These are phyloP conservation scores for Chrysotoxum bicinctum DNA, from an alignment of 2,888 invertebrate genomes.

Conservation along the genomic window DNA sequence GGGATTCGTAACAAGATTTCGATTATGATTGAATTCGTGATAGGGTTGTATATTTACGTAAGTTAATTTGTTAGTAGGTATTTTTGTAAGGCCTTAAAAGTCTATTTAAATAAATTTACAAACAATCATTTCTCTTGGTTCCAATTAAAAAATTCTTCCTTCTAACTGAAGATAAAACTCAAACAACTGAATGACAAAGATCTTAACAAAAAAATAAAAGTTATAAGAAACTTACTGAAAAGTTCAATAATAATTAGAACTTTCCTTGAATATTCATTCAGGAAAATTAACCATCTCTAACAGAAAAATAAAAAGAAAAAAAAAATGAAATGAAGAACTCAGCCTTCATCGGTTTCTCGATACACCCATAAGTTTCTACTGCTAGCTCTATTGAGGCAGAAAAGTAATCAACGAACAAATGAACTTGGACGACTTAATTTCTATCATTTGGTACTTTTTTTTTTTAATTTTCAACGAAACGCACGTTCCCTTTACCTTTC, in stretches of 20 bases:
- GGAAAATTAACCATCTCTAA: not conserved
- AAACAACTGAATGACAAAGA: not conserved
- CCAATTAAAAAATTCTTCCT: not conserved
- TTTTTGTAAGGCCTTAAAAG: too few species aligned
- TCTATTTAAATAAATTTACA: not conserved
- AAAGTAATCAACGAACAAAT: conserved; percentile 61
- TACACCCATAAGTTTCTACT: not conserved
- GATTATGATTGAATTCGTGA: too few species aligned
- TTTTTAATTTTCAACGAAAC: not conserved
- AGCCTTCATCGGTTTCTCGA: not conserved
- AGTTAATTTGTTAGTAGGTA: too few species aligned
- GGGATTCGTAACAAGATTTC: too few species aligned
- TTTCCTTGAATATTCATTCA: not conserved
- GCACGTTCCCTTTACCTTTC: conserved; percentile 17
- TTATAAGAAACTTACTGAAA: not conserved
- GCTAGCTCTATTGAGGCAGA: not conserved
- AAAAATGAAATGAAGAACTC: not conserved
- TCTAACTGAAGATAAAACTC: not conserved
- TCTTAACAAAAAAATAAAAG: not conserved
- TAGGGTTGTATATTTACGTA: too few species aligned
- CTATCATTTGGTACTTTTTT: conserved; percentile 17
- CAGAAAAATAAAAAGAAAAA: not conserved
- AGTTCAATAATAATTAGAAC: conserved; percentile 1
- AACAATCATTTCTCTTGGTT: not conserved
- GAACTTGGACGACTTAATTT: conserved; percentile 61